phyloP scores from a whole-genome alignment of 2,113 vertebrate species.

The Sinocyclocheilus grahami region DNA sequence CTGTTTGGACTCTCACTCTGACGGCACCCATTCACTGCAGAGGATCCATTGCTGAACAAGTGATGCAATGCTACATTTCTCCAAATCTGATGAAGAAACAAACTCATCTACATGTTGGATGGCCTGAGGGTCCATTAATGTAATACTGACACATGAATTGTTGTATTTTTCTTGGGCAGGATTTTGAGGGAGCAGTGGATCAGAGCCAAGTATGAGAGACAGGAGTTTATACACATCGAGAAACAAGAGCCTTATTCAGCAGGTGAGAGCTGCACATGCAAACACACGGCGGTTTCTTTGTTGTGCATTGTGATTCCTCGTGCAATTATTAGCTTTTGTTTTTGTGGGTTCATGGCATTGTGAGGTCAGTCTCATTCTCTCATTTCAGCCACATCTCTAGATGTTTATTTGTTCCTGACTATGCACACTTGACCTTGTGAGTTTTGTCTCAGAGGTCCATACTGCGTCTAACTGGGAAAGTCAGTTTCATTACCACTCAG shows the following conservation, averaged over 20 bases:
- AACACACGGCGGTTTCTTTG: neutral
- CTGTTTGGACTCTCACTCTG: too few species aligned
- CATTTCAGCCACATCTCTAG: neutral
- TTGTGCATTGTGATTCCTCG: neutral
- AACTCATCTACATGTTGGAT: neutral
- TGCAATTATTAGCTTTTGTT: neutral
- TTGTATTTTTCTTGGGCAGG: constrained; percentile 67
- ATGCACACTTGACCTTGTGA: neutral
- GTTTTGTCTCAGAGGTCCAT: constrained; percentile 10
- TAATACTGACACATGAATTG: constrained; percentile 6
- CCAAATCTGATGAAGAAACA: too few species aligned
- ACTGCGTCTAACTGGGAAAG: neutral
- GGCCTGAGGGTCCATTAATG: neutral
- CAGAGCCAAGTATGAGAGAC: constrained; percentile 92
- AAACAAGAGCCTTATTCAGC: constrained; percentile 96
- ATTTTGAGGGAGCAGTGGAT: constrained; percentile 80
- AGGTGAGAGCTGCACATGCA: constrained; percentile 74
- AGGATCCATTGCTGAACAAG: too few species aligned
- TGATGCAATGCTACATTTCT: too few species aligned
- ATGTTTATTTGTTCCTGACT: neutral
- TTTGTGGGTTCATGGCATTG: neutral
- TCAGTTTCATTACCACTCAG: constrained; percentile 3
- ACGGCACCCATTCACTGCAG: too few species aligned
- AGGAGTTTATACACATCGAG: constrained; percentile 89
- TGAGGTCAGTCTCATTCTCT: constrained; percentile 15